Evolutionary conservation across 2,888 invertebrate genomes (phyloP).

Genomic region (Lacanobia wlatinum): DNA sequence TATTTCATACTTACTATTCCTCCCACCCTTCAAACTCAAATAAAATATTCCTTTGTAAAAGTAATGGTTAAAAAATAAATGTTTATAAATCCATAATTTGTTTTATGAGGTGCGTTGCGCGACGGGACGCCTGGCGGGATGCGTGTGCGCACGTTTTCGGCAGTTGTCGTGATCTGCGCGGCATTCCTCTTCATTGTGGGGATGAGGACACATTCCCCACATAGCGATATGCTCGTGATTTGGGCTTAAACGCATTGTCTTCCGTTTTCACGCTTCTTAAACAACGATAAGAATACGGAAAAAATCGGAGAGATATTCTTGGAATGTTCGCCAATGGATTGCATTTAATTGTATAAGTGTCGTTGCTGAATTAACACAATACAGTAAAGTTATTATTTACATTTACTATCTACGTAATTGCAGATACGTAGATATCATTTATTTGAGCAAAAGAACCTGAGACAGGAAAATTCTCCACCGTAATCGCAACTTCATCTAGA

Average conservation of each 20-base stretch:
- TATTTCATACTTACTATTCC: no score
- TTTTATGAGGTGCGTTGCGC: conserved; percentile 56
- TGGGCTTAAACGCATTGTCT: conserved; percentile 77
- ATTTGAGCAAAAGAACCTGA: background rate
- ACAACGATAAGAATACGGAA: conserved; percentile 49
- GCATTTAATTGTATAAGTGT: background rate
- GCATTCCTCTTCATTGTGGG: conserved; percentile 73
- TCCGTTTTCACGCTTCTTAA: conserved; percentile 78
- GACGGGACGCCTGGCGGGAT: conserved; percentile 67
- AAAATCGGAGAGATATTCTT: conserved; percentile 48
- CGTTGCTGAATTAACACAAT: background rate
- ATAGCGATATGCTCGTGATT: conserved; percentile 86
- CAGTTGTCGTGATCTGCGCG: conserved; percentile 74
- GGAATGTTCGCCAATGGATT: conserved; percentile 29
- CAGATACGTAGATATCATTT: background rate
- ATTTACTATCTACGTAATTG: background rate
- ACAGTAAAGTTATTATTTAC: background rate
- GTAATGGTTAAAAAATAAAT: background rate
- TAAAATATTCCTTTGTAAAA: no score
- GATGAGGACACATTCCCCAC: conserved; percentile 79
- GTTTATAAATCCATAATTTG: conserved; percentile 47
- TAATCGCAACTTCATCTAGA: background rate
- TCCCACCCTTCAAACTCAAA: no score
- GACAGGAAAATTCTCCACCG: background rate
- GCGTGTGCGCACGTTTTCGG: conserved; percentile 84